Base-by-base conservation (phyloP, 2,113 vertebrate genomes). In the Oncorhynchus nerka region DNA sequence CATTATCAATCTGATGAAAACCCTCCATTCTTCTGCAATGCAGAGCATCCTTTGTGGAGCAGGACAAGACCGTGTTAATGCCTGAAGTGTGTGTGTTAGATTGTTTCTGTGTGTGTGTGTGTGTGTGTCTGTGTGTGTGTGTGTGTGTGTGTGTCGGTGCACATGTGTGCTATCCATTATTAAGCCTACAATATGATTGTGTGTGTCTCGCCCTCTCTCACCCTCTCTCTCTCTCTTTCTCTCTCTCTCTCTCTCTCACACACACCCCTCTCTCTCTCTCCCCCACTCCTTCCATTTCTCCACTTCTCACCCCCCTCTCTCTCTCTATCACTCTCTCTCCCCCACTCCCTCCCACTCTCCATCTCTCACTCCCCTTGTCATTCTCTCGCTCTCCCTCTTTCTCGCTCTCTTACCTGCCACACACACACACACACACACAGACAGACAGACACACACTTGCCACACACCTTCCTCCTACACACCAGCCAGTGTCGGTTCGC, bases 1-100 rank as follows among this genome's bases (percentile, higher is more conserved):
- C 16, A 49, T 45, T n/a, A 72, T 70, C 67, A 66, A 66, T 76
- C 69, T 73, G n/a, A 64, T 15, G 73, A 77, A 70, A 79, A 64
- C 67, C 1, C 4, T 51, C 28, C 57, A 59, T 64, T 9, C 2
- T 45, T 67, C 68, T 73, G 30, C n/a, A 57, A 64, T 28, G 24
- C 67, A 24, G 71, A 74, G 72, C 76, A 77, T 87, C 84, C 22
- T 64, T 12, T 45, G 39, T 45, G 1, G 39, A 45, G 39, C 39
- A 72, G 71, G 78, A 74, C 81, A 45, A 11, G 39, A 3, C 39
- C 0, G 75, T 78, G 77, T 15, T 34, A 34, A 7, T 26, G 34
- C 6, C 34, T 7, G 34, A 34, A 34, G 71, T n/a, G 26, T 62
- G 76, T 82, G 87, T 82, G 57, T 61, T 24, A 24, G 24, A 24